Evolutionary conservation across 2,888 invertebrate genomes (phyloP), one percentile per base, ranked within the genome.

Genomic region (Caenorhabditis uteleia): DNA sequence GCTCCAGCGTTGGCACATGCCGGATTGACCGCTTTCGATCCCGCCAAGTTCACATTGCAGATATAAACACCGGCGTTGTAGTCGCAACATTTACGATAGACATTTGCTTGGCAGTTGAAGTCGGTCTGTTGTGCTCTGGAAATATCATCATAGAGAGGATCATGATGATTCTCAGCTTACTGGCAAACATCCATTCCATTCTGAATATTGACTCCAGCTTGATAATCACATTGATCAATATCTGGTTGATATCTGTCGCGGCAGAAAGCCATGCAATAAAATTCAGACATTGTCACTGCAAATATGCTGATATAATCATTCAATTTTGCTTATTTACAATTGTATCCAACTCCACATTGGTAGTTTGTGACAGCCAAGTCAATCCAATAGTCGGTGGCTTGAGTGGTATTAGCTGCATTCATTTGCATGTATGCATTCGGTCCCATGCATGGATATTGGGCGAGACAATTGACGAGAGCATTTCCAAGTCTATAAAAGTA

Each of bases 221-320:
- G 54, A 4, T 51, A 59, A 6, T 54, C 47, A 33, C 71, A 71
- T 2, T 47, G 45, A 38, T 71, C 71, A 20, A 71, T 53, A 23
- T 59, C 53, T 16, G 58, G 47, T 31, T 66, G 51, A 34, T 68
- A 60, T 6, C 56, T 39, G 25, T 65, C 62, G 21, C 68, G 48
- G 26, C 68, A 68, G 46, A 58, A 62, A 1, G 61, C 68, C 27
- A 71, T 65, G 53, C 71, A 71, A 48, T 71, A 71, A 54, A 71
- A 68, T 34, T 71, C 66, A 33, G 58, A 51, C 59, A 62, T 71
- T 3, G 59, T 55, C 29, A 68, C 71, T 70, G 59, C 29, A 61
- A 55, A 46, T 40, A 25, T 40, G 6, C 25, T 5, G 40, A 27
- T 27, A 3, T 23, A 18, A 27, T 26, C 20, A 18, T 16, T 18